Base-by-base conservation (phyloP, 2,113 vertebrate species). In the Lonchura striata region DNA sequence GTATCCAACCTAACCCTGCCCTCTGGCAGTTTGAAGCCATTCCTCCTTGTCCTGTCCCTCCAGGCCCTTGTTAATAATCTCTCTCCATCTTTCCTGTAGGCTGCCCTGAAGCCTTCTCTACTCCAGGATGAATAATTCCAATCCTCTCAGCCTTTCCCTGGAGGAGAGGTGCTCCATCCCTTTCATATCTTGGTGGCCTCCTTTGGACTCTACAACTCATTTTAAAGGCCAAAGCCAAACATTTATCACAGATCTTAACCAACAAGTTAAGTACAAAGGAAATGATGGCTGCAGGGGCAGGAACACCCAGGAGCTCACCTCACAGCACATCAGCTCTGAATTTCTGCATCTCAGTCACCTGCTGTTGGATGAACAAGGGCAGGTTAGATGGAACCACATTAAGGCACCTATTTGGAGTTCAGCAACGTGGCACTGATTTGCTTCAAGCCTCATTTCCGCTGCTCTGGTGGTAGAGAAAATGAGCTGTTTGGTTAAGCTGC, bases 391-490 rank as follows among this genome's bases (percentile, higher is more conserved):
- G 89, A 82, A 87, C 52, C 22, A 12, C 53, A 22, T 35, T 35
- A 86, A 37, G 35, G 74, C 49, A 7, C 7, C 25, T 5, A 53
- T 82, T 82, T 64, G 31, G 90, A 86, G 92, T 33, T 82, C 95
- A 95, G 89, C 89, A 91, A 86, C 87, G 74, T 91, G 88, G 95
- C 90, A 86, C 96, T 93, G 94, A 94, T 96, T 91, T 82, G 88
- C 92, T 94, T 89, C 92, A 90, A 87, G 95, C 70, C 82, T 88
- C 93, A 80, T 93, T 95, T 76, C 87, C 10, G 15, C 33, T 44
- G 89, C 93, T 94, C 54, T 0, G 33, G 76, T 15, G 84, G 78
- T 50, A 74, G 1, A 72, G 70, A 82, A 80, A 94, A 95, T 47
- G 93, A 94, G 85, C 93, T 92, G 35, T 76, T 88, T 91, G 93